A percentile compares a stretch with the other conserved stretches of the same genome.
Conservation (phyloP, 2,888 invertebrate genomes). For the Synanthedon andrenaeformis region DNA sequence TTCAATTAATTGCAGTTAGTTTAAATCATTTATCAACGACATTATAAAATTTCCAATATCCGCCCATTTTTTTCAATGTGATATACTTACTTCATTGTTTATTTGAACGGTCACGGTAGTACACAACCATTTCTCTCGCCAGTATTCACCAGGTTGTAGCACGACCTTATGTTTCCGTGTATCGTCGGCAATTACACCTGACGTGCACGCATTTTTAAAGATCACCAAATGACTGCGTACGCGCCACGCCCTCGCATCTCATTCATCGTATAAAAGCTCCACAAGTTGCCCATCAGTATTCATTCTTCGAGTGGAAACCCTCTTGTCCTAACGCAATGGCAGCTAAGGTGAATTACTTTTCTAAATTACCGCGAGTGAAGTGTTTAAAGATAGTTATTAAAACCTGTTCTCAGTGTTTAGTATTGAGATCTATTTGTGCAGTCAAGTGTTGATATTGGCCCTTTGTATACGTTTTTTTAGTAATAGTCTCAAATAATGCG, state of each 20-base stretch:
- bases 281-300: constrained; percentile 30
- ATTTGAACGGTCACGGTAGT: neutral
- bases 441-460: too few relatives aligned
- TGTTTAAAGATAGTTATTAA: constrained; percentile 3
- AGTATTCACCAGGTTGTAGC: neutral
- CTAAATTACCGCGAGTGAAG: constrained; percentile 18
- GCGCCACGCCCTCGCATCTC: constrained; percentile 46
- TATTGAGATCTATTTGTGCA: neutral
- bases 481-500: too few relatives aligned
- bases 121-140: neutral
- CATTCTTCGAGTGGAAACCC: constrained; percentile 48
- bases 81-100: too few relatives aligned
- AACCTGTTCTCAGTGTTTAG: neutral
- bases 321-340: constrained; percentile 54
- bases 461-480: too few relatives aligned
- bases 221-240: constrained; percentile 37
- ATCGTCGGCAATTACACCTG: constrained; percentile 17
- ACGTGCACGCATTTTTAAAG: constrained; percentile 30
- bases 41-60: neutral
- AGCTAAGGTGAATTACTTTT: constrained; percentile 48
- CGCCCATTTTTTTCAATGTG: neutral
- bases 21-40: too few relatives aligned
- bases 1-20: too few relatives aligned
- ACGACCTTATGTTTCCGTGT: constrained; percentile 37
- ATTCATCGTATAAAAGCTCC: constrained; percentile 52